Evolutionary conservation across 2,888 invertebrate species (phyloP), one percentile per base, ranked within the genome.

Genomic region (Orthonychiurus folsomi): DNA sequence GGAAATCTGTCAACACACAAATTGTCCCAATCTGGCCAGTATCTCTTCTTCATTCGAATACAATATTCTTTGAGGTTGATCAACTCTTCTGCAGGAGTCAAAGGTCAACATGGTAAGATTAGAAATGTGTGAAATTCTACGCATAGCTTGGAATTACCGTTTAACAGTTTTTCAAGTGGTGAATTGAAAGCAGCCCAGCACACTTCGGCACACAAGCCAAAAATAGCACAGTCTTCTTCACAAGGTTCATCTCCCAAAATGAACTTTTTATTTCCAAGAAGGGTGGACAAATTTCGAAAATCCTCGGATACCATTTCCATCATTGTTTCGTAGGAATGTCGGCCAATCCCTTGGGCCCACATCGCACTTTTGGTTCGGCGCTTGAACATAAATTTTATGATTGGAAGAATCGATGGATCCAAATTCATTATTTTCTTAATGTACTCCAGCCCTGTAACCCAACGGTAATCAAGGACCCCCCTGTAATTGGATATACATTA

Each of bases 21-120:
- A n/a, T 66, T 52, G 18, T 65, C 67, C 67, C 67, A 70, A 59
- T 68, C 70, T 5, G 63, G 60, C 65, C 65, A 70, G 47, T 56
- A 64, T n/a, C 50, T 50, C 26, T 64, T 62, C 52, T 67, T 67
- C 68, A 70, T 68, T 58, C 68, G 61, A 20, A 64, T 47, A 24
- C 65, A 61, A 56, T 67, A 70, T n/a, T 64, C 62, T 28, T 61
- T 59, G 12, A 70, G 47, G 47, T 68, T 69, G 1, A 2, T 1
- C 21, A 68, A 50, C 37, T 69, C 68, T 20, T 54, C 68, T 69
- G 52, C 20, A 37, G 15, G 15, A 37, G 5, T 37, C 15, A 53
- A 20, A 37, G 37, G 37, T 5, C 37, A 37, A 37, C n/a, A n/a
- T n/a, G 37, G 37, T 37, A 15, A 37, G n/a, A n/a, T n/a, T n/a